phyloP scores from a whole-genome alignment of 2,113 vertebrate species.

The Pseudolaguvia tuberculata region DNA sequence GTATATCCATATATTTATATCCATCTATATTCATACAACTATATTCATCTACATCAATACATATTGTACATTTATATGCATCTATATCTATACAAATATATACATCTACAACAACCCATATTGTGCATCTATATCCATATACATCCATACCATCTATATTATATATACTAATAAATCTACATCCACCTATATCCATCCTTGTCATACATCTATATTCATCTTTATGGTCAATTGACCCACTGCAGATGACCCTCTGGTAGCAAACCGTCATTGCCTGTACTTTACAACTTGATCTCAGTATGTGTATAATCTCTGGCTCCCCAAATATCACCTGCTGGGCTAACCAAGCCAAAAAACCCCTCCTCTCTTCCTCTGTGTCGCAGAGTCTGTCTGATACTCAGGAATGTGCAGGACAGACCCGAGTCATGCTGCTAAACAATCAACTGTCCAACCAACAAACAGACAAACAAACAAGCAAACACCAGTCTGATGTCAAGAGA shows the following conservation, averaged over 20 bases:
- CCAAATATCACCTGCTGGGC: background rate
- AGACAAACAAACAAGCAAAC: background rate
- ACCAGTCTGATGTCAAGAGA: constrained; percentile 19
- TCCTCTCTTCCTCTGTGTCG: background rate
- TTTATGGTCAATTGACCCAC: background rate
- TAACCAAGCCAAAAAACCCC: background rate
- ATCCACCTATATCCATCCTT: too few relatives aligned
- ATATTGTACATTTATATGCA: too few relatives aligned
- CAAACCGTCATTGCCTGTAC: background rate
- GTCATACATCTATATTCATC: too few relatives aligned
- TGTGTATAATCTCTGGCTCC: background rate
- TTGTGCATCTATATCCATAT: too few relatives aligned
- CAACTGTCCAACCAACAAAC: background rate
- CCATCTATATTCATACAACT: too few relatives aligned
- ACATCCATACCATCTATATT: too few relatives aligned
- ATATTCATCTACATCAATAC: too few relatives aligned
- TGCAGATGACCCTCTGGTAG: background rate
- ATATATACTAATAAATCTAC: too few relatives aligned
- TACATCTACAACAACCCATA: too few relatives aligned
- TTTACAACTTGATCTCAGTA: background rate
- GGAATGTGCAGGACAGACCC: background rate
- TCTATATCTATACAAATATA: too few relatives aligned
- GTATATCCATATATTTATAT: too few relatives aligned
- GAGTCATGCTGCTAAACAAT: background rate
- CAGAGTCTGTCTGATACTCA: background rate